A percentile compares a stretch with the other conserved stretches of the same genome.
phyloP scores from a whole-genome alignment of 2,888 invertebrate species.

The Acrobasis repandana region DNA sequence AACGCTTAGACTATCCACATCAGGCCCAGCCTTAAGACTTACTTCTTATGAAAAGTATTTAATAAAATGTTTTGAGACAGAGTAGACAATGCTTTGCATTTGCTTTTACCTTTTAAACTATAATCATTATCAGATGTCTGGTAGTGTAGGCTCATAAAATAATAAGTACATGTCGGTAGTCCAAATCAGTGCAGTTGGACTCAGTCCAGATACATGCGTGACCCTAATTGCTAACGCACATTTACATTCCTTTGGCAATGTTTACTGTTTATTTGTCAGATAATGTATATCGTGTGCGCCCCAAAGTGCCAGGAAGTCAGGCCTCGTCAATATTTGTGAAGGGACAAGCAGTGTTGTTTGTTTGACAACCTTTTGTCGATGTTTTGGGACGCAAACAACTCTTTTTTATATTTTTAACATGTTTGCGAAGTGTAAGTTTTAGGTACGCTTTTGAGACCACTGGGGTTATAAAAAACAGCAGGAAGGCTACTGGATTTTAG shows the following conservation, averaged over 20 bases:
- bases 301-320: background rate
- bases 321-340: constrained; percentile 2
- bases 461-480: no score
- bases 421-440: no score
- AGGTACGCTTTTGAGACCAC: no score
- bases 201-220: background rate
- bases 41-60: no score
- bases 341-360: background rate
- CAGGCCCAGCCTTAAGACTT: no score
- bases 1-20: no score
- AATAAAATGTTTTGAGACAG: no score
- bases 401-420: background rate
- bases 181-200: background rate
- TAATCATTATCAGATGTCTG: no score
- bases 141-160: background rate
- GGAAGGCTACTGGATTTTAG: no score
- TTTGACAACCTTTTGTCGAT: background rate
- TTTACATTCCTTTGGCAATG: constrained; percentile 9
- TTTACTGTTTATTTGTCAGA: constrained; percentile 3
- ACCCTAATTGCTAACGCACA: background rate
- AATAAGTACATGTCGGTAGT: background rate
- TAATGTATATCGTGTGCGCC: background rate
- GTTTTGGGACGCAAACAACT: background rate
- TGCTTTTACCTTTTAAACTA: no score
- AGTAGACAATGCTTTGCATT: no score